phyloP scores from a whole-genome alignment of 2,113 vertebrate species.

The Sarotherodon lohbergeri region DNA sequence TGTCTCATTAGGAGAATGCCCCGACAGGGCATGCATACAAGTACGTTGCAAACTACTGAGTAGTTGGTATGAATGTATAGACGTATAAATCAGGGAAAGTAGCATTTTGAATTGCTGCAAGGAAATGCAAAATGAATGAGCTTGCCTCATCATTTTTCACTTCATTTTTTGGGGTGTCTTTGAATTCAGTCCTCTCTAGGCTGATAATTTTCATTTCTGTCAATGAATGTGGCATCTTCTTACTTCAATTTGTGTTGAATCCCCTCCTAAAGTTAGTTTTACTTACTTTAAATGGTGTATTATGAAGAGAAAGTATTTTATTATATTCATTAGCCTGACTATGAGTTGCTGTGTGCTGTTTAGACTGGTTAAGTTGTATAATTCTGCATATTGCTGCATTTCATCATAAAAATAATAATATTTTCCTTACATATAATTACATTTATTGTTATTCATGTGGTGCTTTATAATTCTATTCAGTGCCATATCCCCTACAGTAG shows the following conservation, averaged over 20 bases:
- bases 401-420: neutral
- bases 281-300: too few species aligned
- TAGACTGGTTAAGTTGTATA: neutral
- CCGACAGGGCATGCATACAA: neutral
- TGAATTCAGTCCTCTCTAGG: neutral
- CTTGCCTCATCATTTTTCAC: neutral
- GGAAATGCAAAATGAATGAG: neutral
- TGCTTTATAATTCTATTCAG: neutral
- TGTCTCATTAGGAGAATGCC: neutral
- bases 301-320: neutral
- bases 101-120: neutral
- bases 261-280: neutral
- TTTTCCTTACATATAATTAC: neutral
- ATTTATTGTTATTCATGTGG: neutral
- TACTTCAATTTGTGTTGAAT: neutral
- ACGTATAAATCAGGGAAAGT: neutral
- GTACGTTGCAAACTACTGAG: fast-evolving
- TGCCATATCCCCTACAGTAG: neutral
- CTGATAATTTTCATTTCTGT: fast-evolving
- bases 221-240: neutral
- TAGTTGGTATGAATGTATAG: neutral
- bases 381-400: neutral
- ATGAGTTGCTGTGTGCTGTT: neutral
- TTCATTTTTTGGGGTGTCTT: neutral
- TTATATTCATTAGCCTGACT: neutral